Base-by-base conservation (phyloP, 2,888 invertebrate genomes). In the Lordiphosa fenestrarum region DNA sequence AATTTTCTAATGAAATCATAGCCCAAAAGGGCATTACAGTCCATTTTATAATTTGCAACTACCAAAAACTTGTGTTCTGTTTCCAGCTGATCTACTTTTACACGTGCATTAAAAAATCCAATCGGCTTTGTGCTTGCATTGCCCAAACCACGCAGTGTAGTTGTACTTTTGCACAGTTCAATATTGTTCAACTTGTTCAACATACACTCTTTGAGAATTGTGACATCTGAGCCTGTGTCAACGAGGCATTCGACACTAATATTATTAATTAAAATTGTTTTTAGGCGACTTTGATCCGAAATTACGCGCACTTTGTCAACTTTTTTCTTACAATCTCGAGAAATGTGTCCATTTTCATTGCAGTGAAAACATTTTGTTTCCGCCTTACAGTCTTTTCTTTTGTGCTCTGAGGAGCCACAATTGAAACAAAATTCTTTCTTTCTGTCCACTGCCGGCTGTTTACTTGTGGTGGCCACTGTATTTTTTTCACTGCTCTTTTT, bases 351-450 rank as follows among this genome's bases (percentile, higher is more conserved):
- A n/a, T 42, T 12, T n/a, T 37, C 13, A 36, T 42, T 49, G 30
- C 48, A 54, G 13, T 19, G 40, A 6, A 53, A 53, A 21, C 53
- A 53, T 30, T 53, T 53, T 15, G 46, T 46, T 7, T 39, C 39
- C 2, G 19, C 53, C 6, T 21, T 41, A 25, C 55, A 49, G 23
- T 23, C 23, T 23, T 9, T 42, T 48, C 41, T 13, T 41, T 49
- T 55, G 6, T 49, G 55, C 7, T 55, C 49, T 30, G 37, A 4
- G 19, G 42, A 55, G n/a, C 41, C 49, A 23, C 55, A 55, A 6
- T 49, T 54, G 19, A 40, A 54, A 25, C 54, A 54, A 25, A 10
- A 12, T n/a, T 48, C 23, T 15, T 48, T 47, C 7, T 33, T 38
- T 23, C 4, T 23, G 1, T 23, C 23, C 6, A 12, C 13, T 12